phyloP scores from a whole-genome alignment of 2,888 invertebrate species.

The Ferdinandea cuprea region DNA sequence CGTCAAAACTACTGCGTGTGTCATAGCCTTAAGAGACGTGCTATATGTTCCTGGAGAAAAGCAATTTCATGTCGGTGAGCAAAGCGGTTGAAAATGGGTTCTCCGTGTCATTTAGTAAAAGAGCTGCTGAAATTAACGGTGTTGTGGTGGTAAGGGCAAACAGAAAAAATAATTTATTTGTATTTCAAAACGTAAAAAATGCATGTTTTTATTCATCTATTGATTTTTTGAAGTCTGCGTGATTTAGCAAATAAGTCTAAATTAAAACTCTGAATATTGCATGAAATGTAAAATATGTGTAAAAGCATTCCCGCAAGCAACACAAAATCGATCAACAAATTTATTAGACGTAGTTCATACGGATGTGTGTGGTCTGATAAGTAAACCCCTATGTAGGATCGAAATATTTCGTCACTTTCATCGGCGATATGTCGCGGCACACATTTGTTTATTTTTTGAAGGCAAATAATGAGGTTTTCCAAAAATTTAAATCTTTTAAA shows the following conservation, averaged over 20 bases:
- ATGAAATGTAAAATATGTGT: background rate
- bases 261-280: no score
- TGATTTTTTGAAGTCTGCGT: background rate
- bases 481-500: background rate
- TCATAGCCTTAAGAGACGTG: no score
- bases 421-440: background rate
- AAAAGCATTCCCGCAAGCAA: background rate
- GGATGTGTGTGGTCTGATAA: background rate
- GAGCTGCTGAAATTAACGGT: no score
- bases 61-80: background rate
- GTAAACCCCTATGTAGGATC: background rate
- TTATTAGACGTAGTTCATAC: background rate
- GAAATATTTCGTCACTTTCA: background rate
- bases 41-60: constrained; percentile 19
- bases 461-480: background rate
- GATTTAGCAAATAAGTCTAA: background rate
- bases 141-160: no score
- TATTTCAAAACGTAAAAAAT: no score
- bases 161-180: no score
- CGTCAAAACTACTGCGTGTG: constrained; percentile 1
- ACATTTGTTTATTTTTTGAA: background rate
- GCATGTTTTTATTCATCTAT: no score
- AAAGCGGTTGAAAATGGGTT: no score
- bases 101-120: no score
- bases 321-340: background rate